These are phyloP conservation scores for Carettochelys insculpta DNA, from an alignment of 2,113 vertebrate genomes.

Conservation along the genomic window DNA sequence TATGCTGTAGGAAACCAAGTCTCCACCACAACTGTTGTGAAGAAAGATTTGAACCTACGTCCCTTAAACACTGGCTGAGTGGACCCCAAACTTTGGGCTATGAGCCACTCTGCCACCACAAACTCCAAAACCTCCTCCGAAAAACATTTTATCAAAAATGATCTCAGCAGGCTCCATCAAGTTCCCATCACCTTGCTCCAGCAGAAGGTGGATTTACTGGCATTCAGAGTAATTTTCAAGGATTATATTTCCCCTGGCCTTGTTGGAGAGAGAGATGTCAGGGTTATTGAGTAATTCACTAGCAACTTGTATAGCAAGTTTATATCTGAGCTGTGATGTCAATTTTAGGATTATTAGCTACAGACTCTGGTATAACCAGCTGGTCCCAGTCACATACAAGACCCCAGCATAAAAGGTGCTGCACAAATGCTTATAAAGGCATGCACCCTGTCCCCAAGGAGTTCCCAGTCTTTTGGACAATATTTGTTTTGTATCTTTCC, in stretches of 20 bases:
- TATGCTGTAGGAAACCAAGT: neutral
- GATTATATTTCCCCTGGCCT: neutral
- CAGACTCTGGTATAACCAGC: neutral
- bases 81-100: neutral
- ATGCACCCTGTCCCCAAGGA: neutral
- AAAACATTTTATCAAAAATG: neutral
- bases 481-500: neutral
- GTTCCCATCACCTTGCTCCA: neutral
- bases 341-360: neutral
- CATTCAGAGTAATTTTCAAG: neutral
- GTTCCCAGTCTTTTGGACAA: neutral
- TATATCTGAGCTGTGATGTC: neutral
- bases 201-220: neutral
- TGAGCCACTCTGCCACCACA: neutral
- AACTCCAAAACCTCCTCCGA: neutral
- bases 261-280: neutral
- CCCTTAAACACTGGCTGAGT: neutral
- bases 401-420: too few species aligned
- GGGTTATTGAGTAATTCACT: neutral
- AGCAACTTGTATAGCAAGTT: neutral
- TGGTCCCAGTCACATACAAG: too few species aligned
- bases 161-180: neutral
- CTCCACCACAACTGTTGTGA: neutral
- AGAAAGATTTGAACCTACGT: neutral
- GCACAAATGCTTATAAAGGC: neutral